Conservation (phyloP, 2,113 vertebrate genomes). For the Vidua macroura region DNA sequence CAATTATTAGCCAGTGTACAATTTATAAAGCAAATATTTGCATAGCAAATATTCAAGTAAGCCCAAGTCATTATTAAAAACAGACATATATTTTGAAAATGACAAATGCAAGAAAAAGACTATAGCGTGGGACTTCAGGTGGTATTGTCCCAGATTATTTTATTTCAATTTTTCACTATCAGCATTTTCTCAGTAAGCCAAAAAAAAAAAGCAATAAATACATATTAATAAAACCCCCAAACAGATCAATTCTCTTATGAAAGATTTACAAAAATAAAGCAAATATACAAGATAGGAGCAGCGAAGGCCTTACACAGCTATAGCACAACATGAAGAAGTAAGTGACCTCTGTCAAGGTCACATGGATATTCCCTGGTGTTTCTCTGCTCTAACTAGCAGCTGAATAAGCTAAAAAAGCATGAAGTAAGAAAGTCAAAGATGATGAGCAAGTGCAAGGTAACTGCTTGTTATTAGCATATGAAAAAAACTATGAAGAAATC, state of each 20-base stretch:
- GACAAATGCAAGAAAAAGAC: neutral
- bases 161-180: neutral
- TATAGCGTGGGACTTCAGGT: neutral
- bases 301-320: neutral
- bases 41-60: neutral
- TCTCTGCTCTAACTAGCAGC: neutral
- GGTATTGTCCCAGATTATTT: neutral
- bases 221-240: neutral
- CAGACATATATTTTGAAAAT: neutral
- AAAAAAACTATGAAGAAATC: neutral
- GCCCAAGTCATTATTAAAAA: neutral
- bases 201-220: neutral
- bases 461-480: neutral
- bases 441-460: neutral
- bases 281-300: neutral
- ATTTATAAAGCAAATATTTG: neutral
- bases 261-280: neutral
- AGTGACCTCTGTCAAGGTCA: conserved; percentile 39
- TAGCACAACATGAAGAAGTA: neutral
- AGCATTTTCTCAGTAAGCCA: neutral
- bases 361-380: neutral
- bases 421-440: neutral
- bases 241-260: neutral
- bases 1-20: neutral
- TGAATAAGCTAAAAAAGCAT: neutral